phyloP scores from a whole-genome alignment of 2,113 vertebrate genomes.

The Cromileptes altivelis region DNA sequence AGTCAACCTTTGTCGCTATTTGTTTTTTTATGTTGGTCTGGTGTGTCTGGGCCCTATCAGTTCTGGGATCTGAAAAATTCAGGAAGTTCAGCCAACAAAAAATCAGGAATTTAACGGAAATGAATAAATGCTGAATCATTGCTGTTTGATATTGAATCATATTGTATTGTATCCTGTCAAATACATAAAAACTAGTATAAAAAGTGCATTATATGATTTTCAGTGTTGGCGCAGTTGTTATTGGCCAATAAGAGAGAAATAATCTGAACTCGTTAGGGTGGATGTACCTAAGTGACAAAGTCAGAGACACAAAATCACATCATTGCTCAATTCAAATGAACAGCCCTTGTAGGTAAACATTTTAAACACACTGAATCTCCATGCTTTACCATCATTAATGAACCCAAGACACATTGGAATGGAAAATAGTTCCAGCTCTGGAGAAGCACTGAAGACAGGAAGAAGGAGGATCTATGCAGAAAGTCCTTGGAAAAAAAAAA shows the following conservation, averaged over 20 bases:
- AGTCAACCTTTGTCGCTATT: too few relatives aligned
- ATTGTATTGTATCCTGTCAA: neutral
- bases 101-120: neutral
- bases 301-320: conserved; percentile 4
- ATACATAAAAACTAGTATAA: conserved; percentile 17
- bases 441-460: neutral
- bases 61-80: conserved; percentile 8
- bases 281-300: conserved; percentile 5
- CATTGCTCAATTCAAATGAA: neutral
- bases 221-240: neutral
- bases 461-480: neutral
- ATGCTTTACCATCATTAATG: neutral
- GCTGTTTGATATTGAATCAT: neutral
- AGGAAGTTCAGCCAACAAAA: neutral
- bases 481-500: conserved; percentile 4
- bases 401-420: conserved; percentile 24
- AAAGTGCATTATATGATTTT: conserved; percentile 12
- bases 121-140: neutral
- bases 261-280: neutral
- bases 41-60: neutral
- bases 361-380: neutral
- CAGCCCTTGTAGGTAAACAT: conserved; percentile 61
- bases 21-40: too few relatives aligned
- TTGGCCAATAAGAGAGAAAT: conserved; percentile 14
- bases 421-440: neutral